Percentiles rank a stretch among this genome's conserved stretches.
Evolutionary conservation across 2,113 vertebrate genomes (phyloP).

Genomic region (Macrotus californicus): DNA sequence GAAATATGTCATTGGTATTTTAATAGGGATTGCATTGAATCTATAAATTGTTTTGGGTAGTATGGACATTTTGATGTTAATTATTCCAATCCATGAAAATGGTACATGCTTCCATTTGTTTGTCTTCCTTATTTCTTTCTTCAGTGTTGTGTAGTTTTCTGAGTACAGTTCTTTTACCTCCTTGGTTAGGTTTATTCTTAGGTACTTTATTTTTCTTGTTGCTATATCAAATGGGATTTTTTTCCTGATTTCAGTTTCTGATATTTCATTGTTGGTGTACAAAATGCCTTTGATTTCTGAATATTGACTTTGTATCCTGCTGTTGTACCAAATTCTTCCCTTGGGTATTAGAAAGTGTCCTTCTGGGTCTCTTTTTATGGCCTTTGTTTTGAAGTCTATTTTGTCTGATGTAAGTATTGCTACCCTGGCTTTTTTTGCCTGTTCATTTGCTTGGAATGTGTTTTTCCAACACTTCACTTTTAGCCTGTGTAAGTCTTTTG

Average conservation of each 20-base stretch:
- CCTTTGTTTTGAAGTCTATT: too few relatives aligned
- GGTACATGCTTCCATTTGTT: neutral
- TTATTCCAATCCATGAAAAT: neutral
- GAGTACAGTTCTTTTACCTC: neutral
- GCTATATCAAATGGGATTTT: neutral
- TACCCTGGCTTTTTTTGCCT: too few relatives aligned
- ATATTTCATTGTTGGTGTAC: neutral
- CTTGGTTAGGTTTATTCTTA: neutral
- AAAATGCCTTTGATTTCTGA: neutral
- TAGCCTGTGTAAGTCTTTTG: too few relatives aligned
- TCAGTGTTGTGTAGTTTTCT: neutral
- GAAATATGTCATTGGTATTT: neutral
- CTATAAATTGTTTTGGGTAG: neutral
- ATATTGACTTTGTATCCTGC: neutral
- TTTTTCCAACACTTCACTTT: too few relatives aligned
- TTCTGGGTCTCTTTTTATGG: too few relatives aligned
- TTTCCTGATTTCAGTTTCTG: neutral
- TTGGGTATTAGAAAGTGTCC: too few relatives aligned
- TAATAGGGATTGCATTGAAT: neutral
- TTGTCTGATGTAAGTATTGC: too few relatives aligned
- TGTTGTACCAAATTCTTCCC: too few relatives aligned
- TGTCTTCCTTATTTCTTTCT: neutral
- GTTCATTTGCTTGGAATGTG: too few relatives aligned
- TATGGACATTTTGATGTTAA: neutral
- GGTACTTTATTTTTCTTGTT: too few relatives aligned